phyloP scores from a whole-genome alignment of 2,797 vertebrate species.

The Brachymystax lenok region DNA sequence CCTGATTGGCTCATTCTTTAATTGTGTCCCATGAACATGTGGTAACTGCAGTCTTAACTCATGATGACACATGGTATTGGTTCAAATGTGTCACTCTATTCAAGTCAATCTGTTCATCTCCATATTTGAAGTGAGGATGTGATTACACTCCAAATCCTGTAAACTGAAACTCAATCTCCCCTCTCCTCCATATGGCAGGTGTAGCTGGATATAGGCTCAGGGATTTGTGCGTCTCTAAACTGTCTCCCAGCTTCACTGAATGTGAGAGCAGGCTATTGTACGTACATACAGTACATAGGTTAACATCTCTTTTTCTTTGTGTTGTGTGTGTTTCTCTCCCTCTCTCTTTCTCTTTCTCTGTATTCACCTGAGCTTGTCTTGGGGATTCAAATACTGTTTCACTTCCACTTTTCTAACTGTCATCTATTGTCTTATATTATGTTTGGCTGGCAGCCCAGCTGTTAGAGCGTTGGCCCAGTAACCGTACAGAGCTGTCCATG shows the following conservation, averaged over 20 bases:
- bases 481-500: too few species aligned
- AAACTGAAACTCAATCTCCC: not conserved
- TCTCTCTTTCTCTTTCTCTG: not conserved
- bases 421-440: slow-evolving; percentile 10
- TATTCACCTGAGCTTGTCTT: slow-evolving; percentile 13
- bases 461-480: too few species aligned
- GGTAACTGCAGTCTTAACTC: not conserved
- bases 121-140: too few species aligned
- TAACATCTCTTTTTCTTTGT: not conserved
- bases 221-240: slow-evolving; percentile 62
- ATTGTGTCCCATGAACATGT: slow-evolving; percentile 20
- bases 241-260: slow-evolving; percentile 15
- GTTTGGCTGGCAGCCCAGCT: not conserved
- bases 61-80: slow-evolving; percentile 24
- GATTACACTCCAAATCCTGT: too few species aligned
- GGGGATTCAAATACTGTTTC: not conserved
- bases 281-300: not conserved
- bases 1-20: slow-evolving; percentile 9
- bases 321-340: not conserved
- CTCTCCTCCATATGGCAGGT: slow-evolving; percentile 37
- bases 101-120: too few species aligned
- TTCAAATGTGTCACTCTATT: slow-evolving; percentile 24
- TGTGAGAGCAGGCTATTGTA: slow-evolving; percentile 4
- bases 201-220: slow-evolving; percentile 45
- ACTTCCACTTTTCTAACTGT: slow-evolving; percentile 1